Conservation (phyloP, 1,140 invertebrate species). For the Tenebrio molitor region DNA sequence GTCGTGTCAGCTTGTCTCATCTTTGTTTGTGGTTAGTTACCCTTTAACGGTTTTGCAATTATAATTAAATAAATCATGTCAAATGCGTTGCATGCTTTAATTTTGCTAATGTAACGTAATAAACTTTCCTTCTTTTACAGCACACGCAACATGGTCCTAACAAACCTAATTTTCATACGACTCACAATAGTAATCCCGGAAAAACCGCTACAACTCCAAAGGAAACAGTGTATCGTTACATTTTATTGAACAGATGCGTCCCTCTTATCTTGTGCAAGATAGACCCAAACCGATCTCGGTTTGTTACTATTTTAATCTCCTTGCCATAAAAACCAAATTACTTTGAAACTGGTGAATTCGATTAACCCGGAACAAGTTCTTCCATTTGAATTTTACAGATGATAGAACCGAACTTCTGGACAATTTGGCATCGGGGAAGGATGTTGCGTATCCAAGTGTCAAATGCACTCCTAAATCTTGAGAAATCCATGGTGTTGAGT, state of each 20-base stretch:
- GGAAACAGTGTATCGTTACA: neutral
- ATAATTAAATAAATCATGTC: neutral
- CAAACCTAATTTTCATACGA: neutral
- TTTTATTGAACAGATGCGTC: neutral
- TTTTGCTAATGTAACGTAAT: neutral
- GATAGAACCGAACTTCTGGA: conserved; percentile 6
- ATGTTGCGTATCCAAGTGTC: neutral
- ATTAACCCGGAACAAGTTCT: conserved; percentile 14
- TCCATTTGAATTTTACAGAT: conserved; percentile 21
- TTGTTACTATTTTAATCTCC: conserved; percentile 20
- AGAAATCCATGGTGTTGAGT: conserved; percentile 3
- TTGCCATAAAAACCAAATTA: conserved; percentile 6
- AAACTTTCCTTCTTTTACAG: neutral
- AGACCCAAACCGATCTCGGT: neutral
- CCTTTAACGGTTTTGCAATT: neutral
- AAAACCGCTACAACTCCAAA: neutral
- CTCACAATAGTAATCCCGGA: neutral
- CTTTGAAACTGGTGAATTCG: neutral
- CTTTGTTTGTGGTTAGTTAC: too few relatives aligned
- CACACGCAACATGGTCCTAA: neutral
- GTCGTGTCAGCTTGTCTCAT: too few relatives aligned
- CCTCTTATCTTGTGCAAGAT: too few relatives aligned
- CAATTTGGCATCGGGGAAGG: neutral
- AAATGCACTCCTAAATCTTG: conserved; percentile 6
- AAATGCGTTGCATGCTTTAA: neutral